Evolutionary conservation across 1,140 invertebrate genomes (phyloP), one percentile per base, ranked within the genome.

Genomic region (Paralvinella palmiformis): DNA sequence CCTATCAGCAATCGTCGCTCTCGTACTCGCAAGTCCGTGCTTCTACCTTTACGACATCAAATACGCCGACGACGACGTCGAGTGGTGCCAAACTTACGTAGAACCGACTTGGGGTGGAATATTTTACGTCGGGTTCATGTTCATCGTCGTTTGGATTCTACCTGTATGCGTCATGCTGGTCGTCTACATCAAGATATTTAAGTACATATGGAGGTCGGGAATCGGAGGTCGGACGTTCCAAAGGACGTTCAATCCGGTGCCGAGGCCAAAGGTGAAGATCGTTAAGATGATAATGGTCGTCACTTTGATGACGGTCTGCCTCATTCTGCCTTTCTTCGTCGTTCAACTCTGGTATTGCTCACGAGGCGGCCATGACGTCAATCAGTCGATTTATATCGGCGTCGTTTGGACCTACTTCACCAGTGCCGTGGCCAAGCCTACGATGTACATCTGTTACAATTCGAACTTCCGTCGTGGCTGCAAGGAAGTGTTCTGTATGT

Each of bases 381-480:
- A 29, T 17, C 55, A 50, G n/a, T 20, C 62, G 10, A 58, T 71
- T 29, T 72, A 68, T 44, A 35, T 69, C 17, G 32, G 67, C 31
- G 66, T 60, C 17, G 59, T 65, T 33, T 70, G 66, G 66, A 7
- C 70, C 17, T 59, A 68, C 4, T 62, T 68, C 45, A 55, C 36
- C 22, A 60, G 66, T 1, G 58, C 64, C 10, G 64, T 68, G 0
- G 22, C 63, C 27, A 76, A 75, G 58, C 72, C 75, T 1, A 37
- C 68, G 10, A 53, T 75, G 10, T 77, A 77, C 67, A 61, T 74
- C 32, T 69, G 68, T 27, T 69, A 67, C 61, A 77, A 77, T 61
- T 68, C 73, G 1, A 77, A 75, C 66, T 77, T 77, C 63, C 53
- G 74, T 32, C 67, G 75, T 10, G 75, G 75, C 5, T 75, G 72